phyloP scores from a whole-genome alignment of 2,888 invertebrate genomes.

The Spatulosminthurus flaviceps region DNA sequence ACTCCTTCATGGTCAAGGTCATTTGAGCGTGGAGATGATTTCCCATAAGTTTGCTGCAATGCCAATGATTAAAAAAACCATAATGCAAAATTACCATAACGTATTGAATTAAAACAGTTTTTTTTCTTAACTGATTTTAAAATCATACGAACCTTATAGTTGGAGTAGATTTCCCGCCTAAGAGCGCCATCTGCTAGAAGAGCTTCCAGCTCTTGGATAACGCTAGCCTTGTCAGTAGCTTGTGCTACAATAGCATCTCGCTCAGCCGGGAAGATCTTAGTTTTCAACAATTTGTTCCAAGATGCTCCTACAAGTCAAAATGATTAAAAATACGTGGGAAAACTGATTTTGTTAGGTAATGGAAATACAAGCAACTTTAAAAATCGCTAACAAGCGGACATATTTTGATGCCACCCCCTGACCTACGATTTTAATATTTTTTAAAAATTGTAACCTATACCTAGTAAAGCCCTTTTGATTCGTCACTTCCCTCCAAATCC shows the following conservation, averaged over 20 bases:
- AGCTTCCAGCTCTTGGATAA: not conserved
- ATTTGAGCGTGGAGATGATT: conserved; percentile 8
- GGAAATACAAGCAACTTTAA: not conserved
- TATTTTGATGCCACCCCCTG: too few relatives aligned
- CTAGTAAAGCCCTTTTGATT: too few relatives aligned
- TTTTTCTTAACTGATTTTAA: too few relatives aligned
- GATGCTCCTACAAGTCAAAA: not conserved
- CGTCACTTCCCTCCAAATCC: too few relatives aligned
- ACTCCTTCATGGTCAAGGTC: conserved; percentile 20
- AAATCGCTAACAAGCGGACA: not conserved
- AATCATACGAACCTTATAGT: conserved; percentile 18
- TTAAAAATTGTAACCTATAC: too few relatives aligned
- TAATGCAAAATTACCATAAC: not conserved
- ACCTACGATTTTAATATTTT: too few relatives aligned
- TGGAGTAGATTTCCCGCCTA: not conserved
- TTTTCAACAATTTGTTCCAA: conserved; percentile 2
- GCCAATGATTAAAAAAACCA: conserved; percentile 1
- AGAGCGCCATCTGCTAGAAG: not conserved
- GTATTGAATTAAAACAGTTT: not conserved
- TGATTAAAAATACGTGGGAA: not conserved
- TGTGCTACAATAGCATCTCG: not conserved
- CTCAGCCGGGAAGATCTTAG: conserved; percentile 11
- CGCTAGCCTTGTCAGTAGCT: not conserved
- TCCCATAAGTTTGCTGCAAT: not conserved
- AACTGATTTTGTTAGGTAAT: too few relatives aligned